A percentile compares a stretch with the other conserved stretches of the same genome.
Evolutionary conservation across 2,888 invertebrate species (phyloP).

Genomic region (Tipula vernalis): DNA sequence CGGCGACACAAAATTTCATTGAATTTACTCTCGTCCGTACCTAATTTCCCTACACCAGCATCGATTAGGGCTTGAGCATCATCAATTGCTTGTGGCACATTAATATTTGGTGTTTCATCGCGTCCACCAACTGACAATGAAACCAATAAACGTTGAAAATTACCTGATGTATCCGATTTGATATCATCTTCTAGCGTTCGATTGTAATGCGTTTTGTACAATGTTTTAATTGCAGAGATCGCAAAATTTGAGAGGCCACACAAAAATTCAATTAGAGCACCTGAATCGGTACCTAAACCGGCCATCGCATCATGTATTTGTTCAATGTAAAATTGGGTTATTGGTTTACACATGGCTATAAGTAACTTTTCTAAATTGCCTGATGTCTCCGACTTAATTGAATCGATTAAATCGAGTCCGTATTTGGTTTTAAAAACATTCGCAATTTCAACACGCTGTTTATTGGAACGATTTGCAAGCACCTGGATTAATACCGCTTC

Average conservation of each 20-base stretch:
- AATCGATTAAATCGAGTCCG: conserved; percentile 59
- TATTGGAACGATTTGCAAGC: conserved; percentile 67
- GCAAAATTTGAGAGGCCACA: conserved; percentile 79
- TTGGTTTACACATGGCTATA: conserved; percentile 72
- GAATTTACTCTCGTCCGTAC: conserved; percentile 80
- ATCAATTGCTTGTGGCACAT: conserved; percentile 56
- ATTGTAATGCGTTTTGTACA: conserved; percentile 42
- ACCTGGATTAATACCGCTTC: conserved; percentile 80
- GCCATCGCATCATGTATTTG: conserved; percentile 73
- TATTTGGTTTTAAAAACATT: conserved; percentile 25
- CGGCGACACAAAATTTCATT: conserved; percentile 73
- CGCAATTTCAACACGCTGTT: conserved; percentile 53
- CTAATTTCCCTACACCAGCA: conserved; percentile 55
- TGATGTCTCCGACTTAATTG: conserved; percentile 76
- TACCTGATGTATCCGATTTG: conserved; percentile 78
- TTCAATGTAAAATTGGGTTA: conserved; percentile 72
- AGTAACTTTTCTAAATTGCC: conserved; percentile 79
- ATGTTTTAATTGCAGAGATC: conserved; percentile 63
- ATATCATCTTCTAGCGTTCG: conserved; percentile 63
- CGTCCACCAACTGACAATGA: conserved; percentile 60
- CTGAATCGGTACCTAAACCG: conserved; percentile 75
- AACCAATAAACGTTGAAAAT: conserved; percentile 79
- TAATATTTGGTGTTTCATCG: conserved; percentile 62
- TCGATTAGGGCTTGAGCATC: conserved; percentile 71
- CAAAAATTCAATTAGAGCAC: conserved; percentile 76